phyloP scores from a whole-genome alignment of 2,888 invertebrate genomes.

The Aphidius colemani region DNA sequence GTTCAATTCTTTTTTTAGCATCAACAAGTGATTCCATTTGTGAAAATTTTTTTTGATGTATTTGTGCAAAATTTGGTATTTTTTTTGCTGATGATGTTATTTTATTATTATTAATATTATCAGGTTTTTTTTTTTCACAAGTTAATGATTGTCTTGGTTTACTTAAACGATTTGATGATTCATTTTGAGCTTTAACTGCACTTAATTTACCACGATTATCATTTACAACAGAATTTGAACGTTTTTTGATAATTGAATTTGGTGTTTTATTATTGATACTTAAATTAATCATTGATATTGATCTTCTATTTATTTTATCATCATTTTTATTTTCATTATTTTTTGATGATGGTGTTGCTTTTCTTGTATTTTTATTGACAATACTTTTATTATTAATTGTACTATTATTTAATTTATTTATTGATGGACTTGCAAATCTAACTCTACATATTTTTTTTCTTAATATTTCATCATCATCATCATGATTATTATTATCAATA shows the following conservation, averaged over 20 bases:
- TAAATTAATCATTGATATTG: constrained; percentile 29
- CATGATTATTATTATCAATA: constrained; percentile 22
- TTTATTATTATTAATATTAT: constrained; percentile 36
- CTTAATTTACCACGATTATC: constrained; percentile 43
- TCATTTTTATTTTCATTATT: constrained; percentile 8
- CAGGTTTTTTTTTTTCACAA: constrained; percentile 21
- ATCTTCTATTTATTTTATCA: constrained; percentile 26
- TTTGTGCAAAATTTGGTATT: constrained; percentile 72
- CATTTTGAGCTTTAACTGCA: constrained; percentile 44
- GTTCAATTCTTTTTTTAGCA: constrained; percentile 45
- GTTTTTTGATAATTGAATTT: constrained; percentile 25
- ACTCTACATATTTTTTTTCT: constrained; percentile 40
- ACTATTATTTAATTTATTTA: constrained; percentile 1
- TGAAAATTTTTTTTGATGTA: constrained; percentile 70
- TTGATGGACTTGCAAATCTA: constrained; percentile 39
- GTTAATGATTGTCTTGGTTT: constrained; percentile 52
- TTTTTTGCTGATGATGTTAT: constrained; percentile 56
- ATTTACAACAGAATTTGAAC: constrained; percentile 34
- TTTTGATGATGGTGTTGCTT: constrained; percentile 33
- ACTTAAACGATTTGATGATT: constrained; percentile 57
- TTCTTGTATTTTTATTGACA: neutral
- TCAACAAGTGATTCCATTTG: constrained; percentile 73
- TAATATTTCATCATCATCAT: constrained; percentile 23
- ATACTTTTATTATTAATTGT: neutral
- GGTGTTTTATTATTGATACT: constrained; percentile 15